Conservation (phyloP, 2,113 vertebrate genomes). For the Rynchops niger region DNA sequence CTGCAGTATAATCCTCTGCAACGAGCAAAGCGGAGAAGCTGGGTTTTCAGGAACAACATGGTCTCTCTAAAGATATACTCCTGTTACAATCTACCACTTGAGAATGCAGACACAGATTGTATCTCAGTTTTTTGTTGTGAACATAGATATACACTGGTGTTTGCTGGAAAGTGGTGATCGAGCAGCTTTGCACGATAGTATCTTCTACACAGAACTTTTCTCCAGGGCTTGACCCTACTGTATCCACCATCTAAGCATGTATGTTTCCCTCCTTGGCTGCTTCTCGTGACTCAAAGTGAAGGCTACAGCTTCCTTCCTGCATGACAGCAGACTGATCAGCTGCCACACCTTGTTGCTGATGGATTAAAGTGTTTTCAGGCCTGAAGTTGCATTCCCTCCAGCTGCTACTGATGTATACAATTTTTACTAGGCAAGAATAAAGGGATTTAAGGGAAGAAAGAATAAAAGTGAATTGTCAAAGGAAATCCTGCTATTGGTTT, state of each 20-base stretch:
- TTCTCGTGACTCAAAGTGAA: background rate
- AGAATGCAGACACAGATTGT: background rate
- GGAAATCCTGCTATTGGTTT: conserved; percentile 60
- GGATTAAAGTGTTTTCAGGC: conserved; percentile 16
- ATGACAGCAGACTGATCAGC: background rate
- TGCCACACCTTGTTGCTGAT: conserved; percentile 22
- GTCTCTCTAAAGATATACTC: background rate
- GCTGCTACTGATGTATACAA: background rate
- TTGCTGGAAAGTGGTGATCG: background rate
- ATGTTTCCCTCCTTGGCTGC: background rate
- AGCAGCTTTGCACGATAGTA: background rate
- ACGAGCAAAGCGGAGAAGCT: background rate
- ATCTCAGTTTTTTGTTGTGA: background rate
- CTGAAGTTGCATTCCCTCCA: conserved; percentile 4
- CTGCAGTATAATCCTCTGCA: background rate
- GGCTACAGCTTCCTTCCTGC: background rate
- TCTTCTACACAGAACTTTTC: background rate
- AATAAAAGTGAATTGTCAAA: conserved; percentile 58
- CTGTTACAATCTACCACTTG: background rate
- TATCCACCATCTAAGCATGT: background rate
- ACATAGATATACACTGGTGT: background rate
- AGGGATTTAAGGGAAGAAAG: conserved; percentile 41
- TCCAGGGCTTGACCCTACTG: background rate
- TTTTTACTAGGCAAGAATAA: conserved; percentile 63
- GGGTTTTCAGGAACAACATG: background rate